Evolutionary conservation across 2,888 invertebrate genomes (phyloP).

Genomic region (Hypolimnas misippus): DNA sequence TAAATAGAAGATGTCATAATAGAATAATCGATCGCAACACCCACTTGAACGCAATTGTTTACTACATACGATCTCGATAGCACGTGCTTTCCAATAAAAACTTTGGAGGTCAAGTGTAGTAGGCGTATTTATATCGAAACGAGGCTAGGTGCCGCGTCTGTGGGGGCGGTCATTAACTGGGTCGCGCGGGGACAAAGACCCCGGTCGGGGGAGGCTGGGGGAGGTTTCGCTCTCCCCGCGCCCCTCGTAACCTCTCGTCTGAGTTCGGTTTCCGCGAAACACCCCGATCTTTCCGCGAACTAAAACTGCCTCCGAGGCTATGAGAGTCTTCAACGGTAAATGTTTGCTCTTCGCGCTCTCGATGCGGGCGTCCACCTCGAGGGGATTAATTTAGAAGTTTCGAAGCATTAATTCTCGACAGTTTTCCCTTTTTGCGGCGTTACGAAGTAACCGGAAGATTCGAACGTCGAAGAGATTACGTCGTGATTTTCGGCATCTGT

Average conservation of each 20-base stretch:
- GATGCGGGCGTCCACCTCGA: constrained; percentile 65
- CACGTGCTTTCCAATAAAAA: constrained; percentile 83
- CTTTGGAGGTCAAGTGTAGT: constrained; percentile 84
- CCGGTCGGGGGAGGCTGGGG: constrained; percentile 66
- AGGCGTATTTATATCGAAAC: constrained; percentile 82
- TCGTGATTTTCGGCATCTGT: constrained; percentile 57
- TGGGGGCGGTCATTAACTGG: constrained; percentile 83
- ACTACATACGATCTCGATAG: constrained; percentile 70
- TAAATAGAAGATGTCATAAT: constrained; percentile 40
- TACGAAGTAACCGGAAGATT: constrained; percentile 57
- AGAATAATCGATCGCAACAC: constrained; percentile 36
- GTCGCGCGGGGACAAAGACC: constrained; percentile 82
- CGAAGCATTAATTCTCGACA: constrained; percentile 64
- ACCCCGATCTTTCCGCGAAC: constrained; percentile 64
- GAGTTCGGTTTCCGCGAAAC: constrained; percentile 59
- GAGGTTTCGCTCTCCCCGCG: constrained; percentile 68
- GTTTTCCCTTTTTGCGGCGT: constrained; percentile 69
- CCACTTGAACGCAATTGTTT: constrained; percentile 56
- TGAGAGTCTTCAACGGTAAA: constrained; percentile 55
- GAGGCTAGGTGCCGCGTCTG: constrained; percentile 78
- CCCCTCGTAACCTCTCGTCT: constrained; percentile 53
- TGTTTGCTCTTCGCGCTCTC: constrained; percentile 67
- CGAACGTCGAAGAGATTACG: constrained; percentile 57
- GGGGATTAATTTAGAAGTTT: constrained; percentile 76
- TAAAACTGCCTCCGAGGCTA: constrained; percentile 40